Conservation (phyloP, 2,113 vertebrate genomes). For the Pterocles orientalis region DNA sequence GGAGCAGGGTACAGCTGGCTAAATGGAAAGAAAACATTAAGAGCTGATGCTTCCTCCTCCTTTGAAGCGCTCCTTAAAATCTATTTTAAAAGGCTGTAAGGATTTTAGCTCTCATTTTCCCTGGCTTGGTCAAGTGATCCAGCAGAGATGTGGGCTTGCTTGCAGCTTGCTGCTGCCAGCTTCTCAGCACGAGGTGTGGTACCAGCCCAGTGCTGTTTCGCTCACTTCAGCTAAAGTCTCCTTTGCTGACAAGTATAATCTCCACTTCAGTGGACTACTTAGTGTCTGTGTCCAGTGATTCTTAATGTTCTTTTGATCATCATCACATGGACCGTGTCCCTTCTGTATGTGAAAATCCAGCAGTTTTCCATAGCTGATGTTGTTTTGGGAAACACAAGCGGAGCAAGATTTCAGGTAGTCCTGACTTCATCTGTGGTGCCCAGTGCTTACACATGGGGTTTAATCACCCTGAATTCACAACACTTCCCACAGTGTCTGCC, state of each 20-base stretch:
- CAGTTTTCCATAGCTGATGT: neutral
- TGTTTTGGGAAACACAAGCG: neutral
- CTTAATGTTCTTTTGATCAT: neutral
- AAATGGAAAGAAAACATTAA: neutral
- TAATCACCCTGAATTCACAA: neutral
- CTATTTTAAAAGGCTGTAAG: neutral
- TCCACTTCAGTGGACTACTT: fast-evolving
- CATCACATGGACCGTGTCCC: fast-evolving
- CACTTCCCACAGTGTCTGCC: neutral
- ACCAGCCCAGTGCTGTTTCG: neutral
- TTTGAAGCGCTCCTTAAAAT: neutral
- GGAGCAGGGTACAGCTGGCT: neutral
- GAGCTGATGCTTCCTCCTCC: neutral
- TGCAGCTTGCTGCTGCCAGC: neutral
- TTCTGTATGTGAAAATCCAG: neutral
- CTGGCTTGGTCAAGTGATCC: neutral
- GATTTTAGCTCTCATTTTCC: neutral
- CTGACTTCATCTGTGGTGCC: neutral
- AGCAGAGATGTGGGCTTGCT: neutral
- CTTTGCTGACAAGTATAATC: neutral
- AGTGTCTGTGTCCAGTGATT: neutral
- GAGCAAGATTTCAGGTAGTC: neutral
- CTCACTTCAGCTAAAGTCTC: neutral
- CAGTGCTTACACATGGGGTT: neutral
- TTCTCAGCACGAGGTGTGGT: neutral